Percentiles rank a stretch among this genome's conserved stretches.
Conservation (phyloP, 64 coral and sea anemone species). For the Astreopora myriophthalma region DNA sequence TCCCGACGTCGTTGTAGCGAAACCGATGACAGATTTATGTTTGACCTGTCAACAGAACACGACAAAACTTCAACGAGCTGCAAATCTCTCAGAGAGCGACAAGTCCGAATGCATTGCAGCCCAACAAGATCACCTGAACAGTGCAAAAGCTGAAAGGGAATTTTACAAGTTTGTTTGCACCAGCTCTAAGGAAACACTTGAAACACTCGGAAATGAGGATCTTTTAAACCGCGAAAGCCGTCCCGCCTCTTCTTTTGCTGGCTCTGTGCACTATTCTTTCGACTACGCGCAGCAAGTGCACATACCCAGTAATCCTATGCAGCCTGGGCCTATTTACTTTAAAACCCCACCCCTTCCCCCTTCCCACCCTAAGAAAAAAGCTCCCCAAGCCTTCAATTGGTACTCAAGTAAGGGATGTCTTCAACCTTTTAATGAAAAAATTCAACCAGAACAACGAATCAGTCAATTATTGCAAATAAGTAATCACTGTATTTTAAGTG, state of each 20-base stretch:
- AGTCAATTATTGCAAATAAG: background rate
- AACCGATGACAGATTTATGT: conserved; percentile 9
- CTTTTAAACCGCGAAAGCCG: background rate
- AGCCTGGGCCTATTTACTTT: conserved; percentile 27
- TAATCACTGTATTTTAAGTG: background rate
- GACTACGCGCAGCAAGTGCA: conserved; percentile 39
- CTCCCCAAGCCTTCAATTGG: background rate
- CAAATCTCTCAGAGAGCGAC: background rate
- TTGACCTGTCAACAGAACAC: conserved; percentile 17
- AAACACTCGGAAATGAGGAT: background rate
- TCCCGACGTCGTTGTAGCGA: background rate
- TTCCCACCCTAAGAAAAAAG: background rate
- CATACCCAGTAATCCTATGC: conserved; percentile 28
- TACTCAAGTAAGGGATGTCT: background rate
- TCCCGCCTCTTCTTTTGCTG: background rate
- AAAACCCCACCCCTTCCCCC: background rate
- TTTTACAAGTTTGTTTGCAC: background rate
- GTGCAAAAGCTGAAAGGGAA: background rate
- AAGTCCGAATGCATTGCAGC: background rate
- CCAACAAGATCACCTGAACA: conserved; percentile 1
- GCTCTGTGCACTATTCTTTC: conserved; percentile 47
- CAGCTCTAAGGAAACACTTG: background rate
- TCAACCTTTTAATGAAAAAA: background rate
- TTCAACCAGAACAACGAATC: background rate
- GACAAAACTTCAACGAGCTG: conserved; percentile 3